Base-by-base conservation (phyloP, 37 sponge, comb jelly and placozoan genomes). In the Chondrilla cf. caribensis region DNA sequence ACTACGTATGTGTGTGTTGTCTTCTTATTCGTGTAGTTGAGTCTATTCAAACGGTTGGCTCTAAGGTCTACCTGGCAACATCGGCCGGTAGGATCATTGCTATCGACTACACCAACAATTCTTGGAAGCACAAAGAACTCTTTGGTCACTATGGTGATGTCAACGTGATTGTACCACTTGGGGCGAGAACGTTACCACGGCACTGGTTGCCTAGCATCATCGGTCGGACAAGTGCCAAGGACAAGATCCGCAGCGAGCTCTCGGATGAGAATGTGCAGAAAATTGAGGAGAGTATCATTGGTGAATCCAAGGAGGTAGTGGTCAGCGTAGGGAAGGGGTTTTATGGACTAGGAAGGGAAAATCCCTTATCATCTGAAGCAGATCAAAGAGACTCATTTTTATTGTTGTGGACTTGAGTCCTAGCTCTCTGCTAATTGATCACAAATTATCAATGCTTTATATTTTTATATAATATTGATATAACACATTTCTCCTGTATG, bases 181-280 rank as follows among this genome's bases (percentile, higher is more conserved):
- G 92, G 2, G 64, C 82, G 3, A 71, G 92, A 2, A 62, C 57
- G 21, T 60, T 92, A 17, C 89, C 92, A 3, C 58, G 81, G 9
- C 92, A 92, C 28, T 92, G 92, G 92, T 81, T 87, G 19, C 92
- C 92, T 25, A 86, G 79, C 57, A 85, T 92, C 83, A 85, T 92
- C 2, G 92, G 92, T 29, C 83, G 92, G 5, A 86, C 68, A 70
- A 92, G 88, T 70, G 89, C 60, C 54, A 88, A 87, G 25, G 88
- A 92, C 58, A 79, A 84, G 28, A 86, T 84, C 38, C 9, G 58
- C 3, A 79, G 73, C 38, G 86, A 85, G 3, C 42, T 88, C 4
- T 55, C 55, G 28, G 84, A 88, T 4, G 81, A 92, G 24, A 86
- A 88, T 5, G 40, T 86, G 14, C 43, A 47, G 32, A 29, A 55